Conservation (phyloP, 2,113 vertebrate species). For the Fulmarus glacialis region DNA sequence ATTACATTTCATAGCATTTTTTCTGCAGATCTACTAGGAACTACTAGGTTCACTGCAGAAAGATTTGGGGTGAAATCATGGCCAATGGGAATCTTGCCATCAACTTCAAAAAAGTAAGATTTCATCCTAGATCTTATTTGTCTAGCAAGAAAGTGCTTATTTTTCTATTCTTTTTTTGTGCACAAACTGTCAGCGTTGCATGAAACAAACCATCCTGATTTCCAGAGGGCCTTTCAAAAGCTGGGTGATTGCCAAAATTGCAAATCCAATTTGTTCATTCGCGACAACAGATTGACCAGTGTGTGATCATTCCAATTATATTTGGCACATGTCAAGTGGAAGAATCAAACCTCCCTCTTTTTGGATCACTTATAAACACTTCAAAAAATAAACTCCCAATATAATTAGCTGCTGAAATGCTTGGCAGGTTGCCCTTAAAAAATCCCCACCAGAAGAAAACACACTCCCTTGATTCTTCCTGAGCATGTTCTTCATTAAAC, state of each 20-base stretch:
- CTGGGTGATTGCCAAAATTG: conserved; percentile 21
- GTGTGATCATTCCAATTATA: conserved; percentile 63
- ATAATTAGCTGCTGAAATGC: conserved; percentile 61
- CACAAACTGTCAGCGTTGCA: not conserved
- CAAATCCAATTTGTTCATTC: conserved; percentile 54
- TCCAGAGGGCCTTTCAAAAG: conserved; percentile 55
- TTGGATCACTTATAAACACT: conserved; percentile 68
- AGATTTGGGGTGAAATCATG: not conserved
- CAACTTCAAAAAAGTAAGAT: conserved; percentile 17
- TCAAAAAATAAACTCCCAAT: conserved; percentile 63
- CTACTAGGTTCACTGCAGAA: not conserved
- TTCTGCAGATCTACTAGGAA: not conserved
- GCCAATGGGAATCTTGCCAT: conserved; percentile 43
- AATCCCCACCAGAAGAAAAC: not conserved
- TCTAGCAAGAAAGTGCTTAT: conserved; percentile 31
- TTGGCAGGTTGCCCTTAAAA: conserved; percentile 53
- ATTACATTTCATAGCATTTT: not conserved
- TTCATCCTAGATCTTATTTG: conserved; percentile 30
- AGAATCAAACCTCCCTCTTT: conserved; percentile 63
- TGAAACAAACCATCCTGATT: conserved; percentile 49
- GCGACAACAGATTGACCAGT: conserved; percentile 24
- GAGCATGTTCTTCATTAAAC: not conserved
- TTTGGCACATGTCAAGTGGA: conserved; percentile 62
- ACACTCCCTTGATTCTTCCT: not conserved
- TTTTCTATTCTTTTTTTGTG: conserved; percentile 27